A percentile compares a stretch with the other conserved stretches of the same genome.
Conservation (phyloP, 2,888 invertebrate genomes). For the Bruchidius siliquastri region DNA sequence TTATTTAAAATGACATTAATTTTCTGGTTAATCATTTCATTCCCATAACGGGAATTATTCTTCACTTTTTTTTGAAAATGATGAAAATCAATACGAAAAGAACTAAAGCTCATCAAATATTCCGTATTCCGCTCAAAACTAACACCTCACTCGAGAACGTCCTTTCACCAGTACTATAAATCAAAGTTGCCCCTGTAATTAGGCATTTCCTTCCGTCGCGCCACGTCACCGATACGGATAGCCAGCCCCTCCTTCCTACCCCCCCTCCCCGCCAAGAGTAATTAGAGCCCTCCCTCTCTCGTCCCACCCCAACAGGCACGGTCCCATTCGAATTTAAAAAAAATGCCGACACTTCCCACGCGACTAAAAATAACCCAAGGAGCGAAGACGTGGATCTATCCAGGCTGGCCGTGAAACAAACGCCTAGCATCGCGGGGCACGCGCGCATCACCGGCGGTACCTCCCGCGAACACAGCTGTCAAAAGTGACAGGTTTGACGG, state of each 20-base stretch:
- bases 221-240: background rate
- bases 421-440: background rate
- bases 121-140: no score
- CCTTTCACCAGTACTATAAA: background rate
- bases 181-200: background rate
- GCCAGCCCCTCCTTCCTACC: no score
- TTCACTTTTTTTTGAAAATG: no score
- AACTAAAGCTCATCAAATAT: no score
- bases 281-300: background rate
- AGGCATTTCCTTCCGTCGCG: background rate
- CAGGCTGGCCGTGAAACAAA: background rate
- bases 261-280: background rate
- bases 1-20: no score
- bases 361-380: conserved; percentile 36
- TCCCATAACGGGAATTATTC: no score
- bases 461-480: background rate
- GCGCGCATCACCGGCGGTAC: background rate
- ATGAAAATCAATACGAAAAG: no score
- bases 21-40: no score
- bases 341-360: conserved; percentile 39
- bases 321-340: conserved; percentile 10
- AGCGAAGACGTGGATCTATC: background rate
- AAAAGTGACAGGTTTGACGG: background rate
- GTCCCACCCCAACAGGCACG: background rate
- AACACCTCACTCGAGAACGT: background rate